Percentiles rank a stretch among this genome's conserved stretches.
Evolutionary conservation across 2,888 invertebrate genomes (phyloP).

Genomic region (Acanthacorydalis orientalis): DNA sequence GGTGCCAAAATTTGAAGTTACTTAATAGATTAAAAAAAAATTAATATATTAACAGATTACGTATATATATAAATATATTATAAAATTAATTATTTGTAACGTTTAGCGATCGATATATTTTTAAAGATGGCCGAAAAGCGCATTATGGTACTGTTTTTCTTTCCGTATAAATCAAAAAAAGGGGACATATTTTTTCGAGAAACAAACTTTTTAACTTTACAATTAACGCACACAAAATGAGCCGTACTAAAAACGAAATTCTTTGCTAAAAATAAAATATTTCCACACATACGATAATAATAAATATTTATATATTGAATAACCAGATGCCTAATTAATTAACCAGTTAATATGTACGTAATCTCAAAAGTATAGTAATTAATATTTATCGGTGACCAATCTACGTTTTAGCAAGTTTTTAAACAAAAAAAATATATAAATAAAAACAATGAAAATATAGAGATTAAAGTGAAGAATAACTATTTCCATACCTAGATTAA

Average conservation of each 20-base stretch:
- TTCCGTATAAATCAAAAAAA: no score
- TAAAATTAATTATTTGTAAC: no score
- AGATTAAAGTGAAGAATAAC: neutral
- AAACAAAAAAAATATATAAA: neutral
- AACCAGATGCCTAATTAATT: neutral
- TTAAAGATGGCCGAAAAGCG: no score
- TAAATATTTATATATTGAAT: neutral
- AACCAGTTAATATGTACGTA: neutral
- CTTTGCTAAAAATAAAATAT: no score
- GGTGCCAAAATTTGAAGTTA: slow-evolving; percentile 5
- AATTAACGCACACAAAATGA: no score
- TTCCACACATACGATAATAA: no score
- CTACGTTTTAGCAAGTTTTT: neutral
- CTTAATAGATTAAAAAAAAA: neutral
- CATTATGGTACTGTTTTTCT: no score
- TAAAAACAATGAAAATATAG: no score
- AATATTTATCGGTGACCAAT: neutral
- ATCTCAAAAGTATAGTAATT: neutral
- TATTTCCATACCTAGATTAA: neutral
- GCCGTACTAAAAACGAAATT: no score
- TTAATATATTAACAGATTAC: neutral
- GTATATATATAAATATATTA: neutral
- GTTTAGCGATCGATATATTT: no score
- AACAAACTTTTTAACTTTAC: no score
- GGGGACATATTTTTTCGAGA: no score